phyloP scores from a whole-genome alignment of 1,140 invertebrate genomes.

The Phenacoccus solenopsis region DNA sequence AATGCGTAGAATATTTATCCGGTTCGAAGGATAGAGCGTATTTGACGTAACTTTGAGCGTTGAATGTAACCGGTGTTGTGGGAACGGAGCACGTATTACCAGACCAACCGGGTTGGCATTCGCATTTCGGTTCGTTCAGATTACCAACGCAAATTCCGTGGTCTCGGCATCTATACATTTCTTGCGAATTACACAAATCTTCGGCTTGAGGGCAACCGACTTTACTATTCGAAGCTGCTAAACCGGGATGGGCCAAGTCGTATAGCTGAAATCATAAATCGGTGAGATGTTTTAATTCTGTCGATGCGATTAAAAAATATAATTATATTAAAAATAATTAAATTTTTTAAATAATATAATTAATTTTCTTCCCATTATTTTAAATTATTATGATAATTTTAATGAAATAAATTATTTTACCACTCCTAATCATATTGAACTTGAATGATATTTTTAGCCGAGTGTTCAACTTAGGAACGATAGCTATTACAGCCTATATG shows the following conservation, averaged over 20 bases:
- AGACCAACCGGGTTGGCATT: constrained; percentile 83
- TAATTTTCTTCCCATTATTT: too few species aligned
- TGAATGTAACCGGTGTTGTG: constrained; percentile 78
- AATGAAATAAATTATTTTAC: too few species aligned
- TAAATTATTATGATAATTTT: too few species aligned
- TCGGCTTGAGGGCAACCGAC: constrained; percentile 84
- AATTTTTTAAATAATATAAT: too few species aligned
- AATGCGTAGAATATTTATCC: constrained; percentile 77
- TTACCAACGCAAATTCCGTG: constrained; percentile 89
- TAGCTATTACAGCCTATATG: too few species aligned
- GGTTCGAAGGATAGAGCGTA: constrained; percentile 90
- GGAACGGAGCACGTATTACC: constrained; percentile 71
- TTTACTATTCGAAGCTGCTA: constrained; percentile 59
- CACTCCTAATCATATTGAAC: too few species aligned
- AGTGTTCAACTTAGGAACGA: too few species aligned
- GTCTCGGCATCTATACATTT: constrained; percentile 69
- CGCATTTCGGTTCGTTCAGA: constrained; percentile 73
- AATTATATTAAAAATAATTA: too few species aligned
- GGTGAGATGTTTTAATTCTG: too few species aligned
- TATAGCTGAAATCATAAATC: constrained; percentile 47
- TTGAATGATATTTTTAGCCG: too few species aligned
- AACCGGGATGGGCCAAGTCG: constrained; percentile 75
- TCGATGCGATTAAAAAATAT: neutral
- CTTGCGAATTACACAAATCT: constrained; percentile 67
- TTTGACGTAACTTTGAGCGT: constrained; percentile 85